A percentile compares a stretch with the other conserved stretches of the same genome.
Evolutionary conservation across 2,888 invertebrate genomes (phyloP).

Genomic region (Gymnoscelis rufifasciata): DNA sequence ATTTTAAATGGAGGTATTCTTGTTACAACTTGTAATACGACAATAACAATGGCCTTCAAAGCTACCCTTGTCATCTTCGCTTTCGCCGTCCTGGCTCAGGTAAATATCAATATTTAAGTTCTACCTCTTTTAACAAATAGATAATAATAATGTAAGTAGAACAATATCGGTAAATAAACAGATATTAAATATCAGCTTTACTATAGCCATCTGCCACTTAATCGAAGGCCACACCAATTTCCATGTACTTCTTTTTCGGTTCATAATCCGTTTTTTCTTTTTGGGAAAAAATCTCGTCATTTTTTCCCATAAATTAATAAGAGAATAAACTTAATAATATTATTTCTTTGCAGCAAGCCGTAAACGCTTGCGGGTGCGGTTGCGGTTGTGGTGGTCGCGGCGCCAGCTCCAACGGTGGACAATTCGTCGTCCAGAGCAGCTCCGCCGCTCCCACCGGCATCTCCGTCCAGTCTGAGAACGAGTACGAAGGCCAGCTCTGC

Average conservation of each 20-base stretch:
- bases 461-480: not conserved
- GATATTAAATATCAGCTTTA: too few species aligned
- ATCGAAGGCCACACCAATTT: too few species aligned
- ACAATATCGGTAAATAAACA: too few species aligned
- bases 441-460: constrained; percentile 3
- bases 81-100: not conserved
- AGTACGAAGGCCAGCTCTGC: not conserved
- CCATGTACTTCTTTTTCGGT: too few species aligned
- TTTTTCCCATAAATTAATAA: too few species aligned
- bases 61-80: not conserved
- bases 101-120: not conserved
- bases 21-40: not conserved
- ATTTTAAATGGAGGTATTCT: not conserved
- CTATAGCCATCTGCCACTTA: too few species aligned
- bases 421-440: not conserved
- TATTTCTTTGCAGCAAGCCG: not conserved
- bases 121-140: not conserved
- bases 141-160: too few species aligned
- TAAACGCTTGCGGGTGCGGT: not conserved
- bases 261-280: too few species aligned
- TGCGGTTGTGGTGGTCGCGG: not conserved
- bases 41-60: not conserved
- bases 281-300: too few species aligned
- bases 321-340: too few species aligned
- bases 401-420: not conserved